These are phyloP conservation scores for Cardiocondyla obscurior DNA, from an alignment of 1,140 invertebrate genomes.

Conservation along the genomic window DNA sequence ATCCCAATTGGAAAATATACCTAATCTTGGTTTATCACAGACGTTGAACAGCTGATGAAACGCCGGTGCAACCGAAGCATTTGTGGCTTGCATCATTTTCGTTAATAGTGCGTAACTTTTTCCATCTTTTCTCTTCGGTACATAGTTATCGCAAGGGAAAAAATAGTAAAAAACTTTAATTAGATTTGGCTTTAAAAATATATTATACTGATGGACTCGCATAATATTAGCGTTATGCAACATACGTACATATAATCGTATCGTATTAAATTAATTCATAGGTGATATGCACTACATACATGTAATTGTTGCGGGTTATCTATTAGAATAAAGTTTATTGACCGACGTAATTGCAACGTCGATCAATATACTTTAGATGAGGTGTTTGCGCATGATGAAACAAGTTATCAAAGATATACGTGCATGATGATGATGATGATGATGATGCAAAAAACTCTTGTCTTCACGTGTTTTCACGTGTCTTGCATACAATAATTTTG, in stretches of 20 bases:
- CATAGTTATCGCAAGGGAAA: no score
- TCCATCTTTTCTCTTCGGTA: no score
- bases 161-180: no score
- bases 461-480: neutral
- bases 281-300: neutral
- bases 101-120: no score
- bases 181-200: no score
- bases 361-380: neutral
- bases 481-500: neutral
- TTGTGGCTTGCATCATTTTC: conserved; percentile 56
- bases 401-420: neutral
- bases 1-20: no score
- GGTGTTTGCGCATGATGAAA: conserved; percentile 18
- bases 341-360: neutral
- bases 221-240: neutral
- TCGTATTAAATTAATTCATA: conserved; percentile 16
- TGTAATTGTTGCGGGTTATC: neutral
- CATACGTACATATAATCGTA: conserved; percentile 22
- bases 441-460: neutral
- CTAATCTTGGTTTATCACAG: conserved; percentile 28
- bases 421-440: no score
- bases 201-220: no score
- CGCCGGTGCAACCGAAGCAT: neutral
- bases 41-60: conserved; percentile 62
- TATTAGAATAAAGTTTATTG: conserved; percentile 32